Base-by-base conservation (phyloP, 2,888 invertebrate species). In the Bellardia pandia region DNA sequence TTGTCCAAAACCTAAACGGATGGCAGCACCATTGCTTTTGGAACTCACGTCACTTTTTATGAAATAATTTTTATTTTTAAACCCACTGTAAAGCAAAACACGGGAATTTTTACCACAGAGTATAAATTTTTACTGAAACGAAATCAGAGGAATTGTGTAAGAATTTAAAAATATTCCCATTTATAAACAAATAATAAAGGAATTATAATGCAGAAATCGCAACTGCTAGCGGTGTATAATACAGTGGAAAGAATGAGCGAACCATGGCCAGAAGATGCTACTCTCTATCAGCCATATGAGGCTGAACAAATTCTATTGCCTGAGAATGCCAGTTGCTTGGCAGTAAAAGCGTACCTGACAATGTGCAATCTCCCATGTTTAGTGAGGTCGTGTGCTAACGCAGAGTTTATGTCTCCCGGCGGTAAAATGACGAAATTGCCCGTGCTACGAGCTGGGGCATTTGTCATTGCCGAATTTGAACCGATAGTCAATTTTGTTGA, bases 351-450 rank as follows among this genome's bases (percentile, higher is more conserved):
- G 0, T 99, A 97, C 92, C 94, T 99, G 33, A 97, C 97, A 93
- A 99, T 99, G 97, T 98, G 98, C 92, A 96, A 96, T 79, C 94
- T 99, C 0, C 96, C 96, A 0, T 98, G 96, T 92, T 95, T 95
- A 90, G 96, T 98, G 6, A 97, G 97, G 89, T 96, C 96, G 90
- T 95, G 97, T 88, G 96, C 96, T 90, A 99, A 99, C 94, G 99
- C 99, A 0, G 98, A 99, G 92, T 97, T 97, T 92, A 99, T 99
- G 98, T 99, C 99, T 0, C 99, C 99, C 0, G 97, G 98, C 6
- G 98, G 98, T 0, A 96, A 92, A 2, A 92, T 93, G 91, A 94
- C 94, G 3, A 94, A 96, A 90, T 96, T 99, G 0, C 99, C 99
- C 0, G 98, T 99, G 91, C 96, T 99, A 81, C 96, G 97, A 91